phyloP scores from a whole-genome alignment of 2,797 vertebrate genomes.

The Balearica regulorum region DNA sequence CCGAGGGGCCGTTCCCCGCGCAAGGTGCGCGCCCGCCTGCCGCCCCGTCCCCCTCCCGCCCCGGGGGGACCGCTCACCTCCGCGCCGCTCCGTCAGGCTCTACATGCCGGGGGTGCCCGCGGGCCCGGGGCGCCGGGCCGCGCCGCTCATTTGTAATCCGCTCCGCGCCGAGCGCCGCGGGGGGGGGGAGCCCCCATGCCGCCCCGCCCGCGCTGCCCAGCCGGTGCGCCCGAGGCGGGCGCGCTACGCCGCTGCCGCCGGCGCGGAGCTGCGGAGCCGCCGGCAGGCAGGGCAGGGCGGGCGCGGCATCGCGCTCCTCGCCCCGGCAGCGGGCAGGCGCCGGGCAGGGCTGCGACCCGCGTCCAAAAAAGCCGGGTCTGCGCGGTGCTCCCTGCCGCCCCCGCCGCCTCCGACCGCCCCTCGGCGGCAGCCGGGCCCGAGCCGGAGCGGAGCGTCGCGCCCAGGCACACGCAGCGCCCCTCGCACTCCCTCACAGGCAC shows the following conservation, averaged over 20 bases:
- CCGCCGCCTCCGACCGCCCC: background rate
- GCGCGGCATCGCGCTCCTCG: background rate
- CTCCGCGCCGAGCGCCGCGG: background rate
- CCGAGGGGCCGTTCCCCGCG: background rate
- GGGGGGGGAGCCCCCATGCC: background rate
- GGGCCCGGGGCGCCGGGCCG: background rate
- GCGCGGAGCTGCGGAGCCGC: background rate
- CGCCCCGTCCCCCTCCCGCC: background rate
- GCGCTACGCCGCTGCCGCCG: background rate
- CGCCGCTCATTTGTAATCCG: background rate
- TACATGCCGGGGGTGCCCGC: slow-evolving; percentile 10
- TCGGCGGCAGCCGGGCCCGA: background rate
- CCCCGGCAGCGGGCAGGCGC: background rate
- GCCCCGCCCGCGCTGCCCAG: background rate
- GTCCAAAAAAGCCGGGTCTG: background rate
- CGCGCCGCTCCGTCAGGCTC: slow-evolving; percentile 13
- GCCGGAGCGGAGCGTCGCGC: background rate
- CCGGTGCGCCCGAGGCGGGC: background rate
- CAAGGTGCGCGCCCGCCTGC: background rate
- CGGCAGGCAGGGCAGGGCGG: background rate
- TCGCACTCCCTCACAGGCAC: background rate
- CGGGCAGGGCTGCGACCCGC: background rate
- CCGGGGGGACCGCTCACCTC: background rate
- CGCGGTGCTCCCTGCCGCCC: background rate
- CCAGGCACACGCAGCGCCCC: background rate